phyloP scores from a whole-genome alignment of 2,797 vertebrate species.

The Catamblyrhynchus diadema region DNA sequence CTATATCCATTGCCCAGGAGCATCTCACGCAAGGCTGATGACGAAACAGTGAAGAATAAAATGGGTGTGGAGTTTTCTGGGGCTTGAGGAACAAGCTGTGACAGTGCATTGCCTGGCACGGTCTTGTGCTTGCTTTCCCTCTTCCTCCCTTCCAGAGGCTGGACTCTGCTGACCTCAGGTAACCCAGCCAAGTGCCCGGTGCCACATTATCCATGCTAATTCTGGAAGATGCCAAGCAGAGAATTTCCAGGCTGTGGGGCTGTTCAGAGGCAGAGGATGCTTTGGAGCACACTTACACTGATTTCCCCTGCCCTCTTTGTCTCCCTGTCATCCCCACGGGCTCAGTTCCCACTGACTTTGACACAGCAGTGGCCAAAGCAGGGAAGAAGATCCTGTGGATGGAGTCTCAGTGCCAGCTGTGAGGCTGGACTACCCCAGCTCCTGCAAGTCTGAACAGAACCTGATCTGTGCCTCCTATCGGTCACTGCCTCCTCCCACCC shows the following conservation, averaged over 20 bases:
- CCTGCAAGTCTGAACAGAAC: slow-evolving; percentile 12
- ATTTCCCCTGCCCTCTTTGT: not conserved
- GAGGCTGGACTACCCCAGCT: not conserved
- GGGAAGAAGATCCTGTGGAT: not conserved
- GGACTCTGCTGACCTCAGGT: not conserved
- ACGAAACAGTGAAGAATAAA: slow-evolving; percentile 29
- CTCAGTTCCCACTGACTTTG: not conserved
- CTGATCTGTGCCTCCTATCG: not conserved
- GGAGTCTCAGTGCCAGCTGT: not conserved
- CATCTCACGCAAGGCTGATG: slow-evolving; percentile 16
- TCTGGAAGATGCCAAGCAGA: not conserved
- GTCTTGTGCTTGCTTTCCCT: not conserved
- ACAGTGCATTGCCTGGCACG: not conserved
- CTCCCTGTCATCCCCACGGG: not conserved
- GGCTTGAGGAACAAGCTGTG: slow-evolving; percentile 29
- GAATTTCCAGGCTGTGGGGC: not conserved
- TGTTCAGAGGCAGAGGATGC: not conserved
- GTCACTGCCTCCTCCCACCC: not conserved
- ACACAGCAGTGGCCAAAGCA: not conserved
- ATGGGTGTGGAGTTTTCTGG: slow-evolving; percentile 45
- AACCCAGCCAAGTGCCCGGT: not conserved
- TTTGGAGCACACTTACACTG: not conserved
- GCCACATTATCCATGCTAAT: not conserved
- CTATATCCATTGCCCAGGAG: slow-evolving; percentile 11
- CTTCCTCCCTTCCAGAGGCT: not conserved